Conservation (phyloP, 2,888 invertebrate genomes). For the Agrochola lota region DNA sequence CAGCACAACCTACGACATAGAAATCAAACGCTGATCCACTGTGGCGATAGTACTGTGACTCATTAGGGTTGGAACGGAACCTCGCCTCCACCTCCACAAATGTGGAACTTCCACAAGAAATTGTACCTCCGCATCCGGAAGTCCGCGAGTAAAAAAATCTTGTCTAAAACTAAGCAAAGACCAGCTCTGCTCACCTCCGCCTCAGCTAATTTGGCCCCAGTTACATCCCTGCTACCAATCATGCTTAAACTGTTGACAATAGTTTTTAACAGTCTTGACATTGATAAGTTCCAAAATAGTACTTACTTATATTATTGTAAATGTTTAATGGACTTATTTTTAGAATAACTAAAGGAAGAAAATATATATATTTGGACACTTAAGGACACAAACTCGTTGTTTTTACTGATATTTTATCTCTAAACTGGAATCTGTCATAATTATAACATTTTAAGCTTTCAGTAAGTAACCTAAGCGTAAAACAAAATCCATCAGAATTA, state of each 20-base stretch:
- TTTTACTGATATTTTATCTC: constrained; percentile 3
- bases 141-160: neutral
- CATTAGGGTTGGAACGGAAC: neutral
- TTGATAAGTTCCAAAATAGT: neutral
- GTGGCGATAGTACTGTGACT: neutral
- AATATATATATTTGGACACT: neutral
- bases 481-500: constrained; percentile 3
- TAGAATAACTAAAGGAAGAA: too few species aligned
- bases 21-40: neutral
- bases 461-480: neutral
- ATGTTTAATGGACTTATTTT: neutral
- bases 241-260: neutral
- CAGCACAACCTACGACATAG: neutral
- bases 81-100: neutral
- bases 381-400: neutral
- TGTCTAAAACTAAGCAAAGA: neutral
- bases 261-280: neutral
- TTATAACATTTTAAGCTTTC: neutral
- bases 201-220: neutral
- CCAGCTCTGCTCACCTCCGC: neutral
- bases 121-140: neutral
- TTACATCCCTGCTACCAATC: neutral
- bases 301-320: neutral
- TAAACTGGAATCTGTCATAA: constrained; percentile 19
- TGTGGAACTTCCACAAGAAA: neutral